Base-by-base conservation (phyloP, 2,888 invertebrate genomes). In the Mythimna vitellina region DNA sequence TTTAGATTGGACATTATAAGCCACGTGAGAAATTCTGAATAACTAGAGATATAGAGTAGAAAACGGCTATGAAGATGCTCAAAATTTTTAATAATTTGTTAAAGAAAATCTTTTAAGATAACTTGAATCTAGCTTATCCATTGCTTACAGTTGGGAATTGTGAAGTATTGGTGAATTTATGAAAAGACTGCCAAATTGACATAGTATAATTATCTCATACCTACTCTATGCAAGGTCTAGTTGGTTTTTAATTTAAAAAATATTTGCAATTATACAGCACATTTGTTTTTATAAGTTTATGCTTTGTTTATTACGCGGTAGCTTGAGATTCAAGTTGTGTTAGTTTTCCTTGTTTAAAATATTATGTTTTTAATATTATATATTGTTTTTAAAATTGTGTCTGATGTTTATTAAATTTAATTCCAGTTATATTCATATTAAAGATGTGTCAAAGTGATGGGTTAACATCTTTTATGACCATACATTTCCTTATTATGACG, bases 401-500 rank as follows among this genome's bases (percentile, higher is more conserved):
- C n/a, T n/a, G n/a, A 53, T 49, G 4, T 17, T 29, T 46, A 22
- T 20, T 12, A 29, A 29, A 29, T 29, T 29, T 29, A 58, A n/a
- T 7, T 14, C 1, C 22, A 64, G 12, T 56, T 14, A 61, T 42
- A 42, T 60, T 51, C 10, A 54, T 25, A 49, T n/a, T 29, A n/a
- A 25, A 8, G 29, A 58, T 20, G 20, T 70, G 20, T 57, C 6
- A 5, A 38, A 60, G 22, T 38, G 1, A 51, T 20, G 10, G 46
- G 46, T 35, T 8, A 62, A 20, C 38, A 42, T 75, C 42, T 69
- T 80, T 76, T 63, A 35, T 22, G 22, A 49, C 49, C 20, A 42
- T 17, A 25, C 54, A 35, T 78, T 80, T 78, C 81, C 81, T 60
- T 65, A 70, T 77, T 63, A 35, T 65, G 49, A 42, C 29, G 35